These are phyloP conservation scores for Pterois miles DNA, from an alignment of 2,797 vertebrate species.

Conservation along the genomic window DNA sequence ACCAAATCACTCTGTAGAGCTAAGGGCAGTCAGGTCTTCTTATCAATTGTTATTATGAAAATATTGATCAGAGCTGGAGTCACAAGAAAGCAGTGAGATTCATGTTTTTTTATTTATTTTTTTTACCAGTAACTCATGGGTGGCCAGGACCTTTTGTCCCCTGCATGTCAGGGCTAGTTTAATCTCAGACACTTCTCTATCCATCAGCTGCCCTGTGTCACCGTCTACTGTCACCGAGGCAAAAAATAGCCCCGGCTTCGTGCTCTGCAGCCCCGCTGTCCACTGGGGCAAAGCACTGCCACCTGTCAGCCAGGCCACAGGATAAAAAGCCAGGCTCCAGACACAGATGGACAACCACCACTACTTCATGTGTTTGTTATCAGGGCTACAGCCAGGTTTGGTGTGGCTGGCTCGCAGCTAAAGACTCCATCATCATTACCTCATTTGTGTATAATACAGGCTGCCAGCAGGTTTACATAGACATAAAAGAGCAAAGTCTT, in stretches of 20 bases:
- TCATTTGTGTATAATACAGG: constrained; percentile 51
- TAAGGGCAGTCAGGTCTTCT: background rate
- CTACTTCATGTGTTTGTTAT: constrained; percentile 67
- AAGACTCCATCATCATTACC: constrained; percentile 51
- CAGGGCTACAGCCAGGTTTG: constrained; percentile 54
- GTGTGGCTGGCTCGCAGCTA: constrained; percentile 44
- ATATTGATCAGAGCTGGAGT: background rate
- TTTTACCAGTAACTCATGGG: constrained; percentile 14
- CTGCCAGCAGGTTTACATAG: constrained; percentile 23
- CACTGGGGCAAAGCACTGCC: constrained; percentile 54
- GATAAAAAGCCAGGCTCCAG: constrained; percentile 60
- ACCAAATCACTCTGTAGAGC: background rate
- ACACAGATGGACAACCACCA: constrained; percentile 58
- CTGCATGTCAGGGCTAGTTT: constrained; percentile 40
- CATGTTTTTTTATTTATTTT: background rate
- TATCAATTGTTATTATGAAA: background rate
- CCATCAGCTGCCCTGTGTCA: constrained; percentile 69
- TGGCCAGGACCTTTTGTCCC: constrained; percentile 52
- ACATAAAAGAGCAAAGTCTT: constrained; percentile 52
- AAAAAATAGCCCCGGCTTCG: constrained; percentile 64
- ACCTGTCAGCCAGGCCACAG: constrained; percentile 67
- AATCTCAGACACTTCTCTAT: constrained; percentile 48
- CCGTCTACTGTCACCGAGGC: constrained; percentile 47
- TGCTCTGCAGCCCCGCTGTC: constrained; percentile 23
- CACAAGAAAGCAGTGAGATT: background rate